Evolutionary conservation across 2,888 invertebrate genomes (phyloP).

Genomic region (Acleris emargana): DNA sequence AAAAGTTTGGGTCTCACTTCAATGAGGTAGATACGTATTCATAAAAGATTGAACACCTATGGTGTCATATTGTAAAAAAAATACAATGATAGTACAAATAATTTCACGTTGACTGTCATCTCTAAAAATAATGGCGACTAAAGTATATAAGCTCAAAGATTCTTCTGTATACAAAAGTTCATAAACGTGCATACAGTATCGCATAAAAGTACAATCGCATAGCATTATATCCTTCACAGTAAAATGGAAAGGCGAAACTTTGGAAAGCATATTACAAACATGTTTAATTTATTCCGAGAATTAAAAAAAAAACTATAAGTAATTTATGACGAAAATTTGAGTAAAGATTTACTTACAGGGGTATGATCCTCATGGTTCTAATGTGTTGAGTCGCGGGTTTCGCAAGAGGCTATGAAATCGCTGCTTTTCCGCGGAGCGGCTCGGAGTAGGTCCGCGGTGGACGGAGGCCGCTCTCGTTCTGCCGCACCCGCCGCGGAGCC

Average conservation of each 20-base stretch:
- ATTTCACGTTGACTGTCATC: not conserved
- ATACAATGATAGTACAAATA: not conserved
- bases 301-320: slow-evolving; percentile 1
- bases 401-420: slow-evolving; percentile 59
- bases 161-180: not conserved
- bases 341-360: slow-evolving; percentile 63
- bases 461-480: slow-evolving; percentile 76
- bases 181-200: slow-evolving; percentile 45
- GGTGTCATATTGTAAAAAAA: not conserved
- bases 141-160: not conserved
- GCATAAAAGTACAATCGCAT: slow-evolving; percentile 68
- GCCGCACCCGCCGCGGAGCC: slow-evolving; percentile 58
- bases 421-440: slow-evolving; percentile 67
- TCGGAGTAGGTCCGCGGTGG: slow-evolving; percentile 70
- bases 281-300: not conserved
- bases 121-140: not conserved
- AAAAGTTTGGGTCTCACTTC: too few species aligned
- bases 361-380: slow-evolving; percentile 71
- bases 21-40: too few species aligned
- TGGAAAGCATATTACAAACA: slow-evolving; percentile 9
- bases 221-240: slow-evolving; percentile 48
- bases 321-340: not conserved
- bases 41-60: too few species aligned
- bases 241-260: slow-evolving; percentile 12
- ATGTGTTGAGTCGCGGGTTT: slow-evolving; percentile 48